These are phyloP conservation scores for Papilio machaon DNA, from an alignment of 1,140 invertebrate species.

Conservation along the genomic window DNA sequence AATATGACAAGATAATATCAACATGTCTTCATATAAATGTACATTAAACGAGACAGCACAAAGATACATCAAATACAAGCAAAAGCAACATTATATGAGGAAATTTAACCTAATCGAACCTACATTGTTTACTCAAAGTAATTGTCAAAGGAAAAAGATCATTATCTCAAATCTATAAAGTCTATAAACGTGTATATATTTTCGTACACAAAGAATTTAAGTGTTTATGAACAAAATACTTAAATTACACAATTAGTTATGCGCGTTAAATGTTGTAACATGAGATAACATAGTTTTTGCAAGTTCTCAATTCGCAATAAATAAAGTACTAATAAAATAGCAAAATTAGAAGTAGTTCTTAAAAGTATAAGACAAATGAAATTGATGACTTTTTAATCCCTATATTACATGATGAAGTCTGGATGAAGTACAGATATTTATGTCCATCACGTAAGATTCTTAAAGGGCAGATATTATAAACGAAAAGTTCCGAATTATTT, in stretches of 20 bases:
- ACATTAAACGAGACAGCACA: neutral
- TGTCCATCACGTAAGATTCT: neutral
- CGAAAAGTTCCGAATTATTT: neutral
- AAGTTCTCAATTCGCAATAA: neutral
- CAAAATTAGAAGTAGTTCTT: too few species aligned
- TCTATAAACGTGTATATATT: neutral
- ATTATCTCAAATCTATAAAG: neutral
- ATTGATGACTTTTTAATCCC: neutral
- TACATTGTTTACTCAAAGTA: neutral
- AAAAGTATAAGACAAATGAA: neutral
- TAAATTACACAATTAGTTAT: neutral
- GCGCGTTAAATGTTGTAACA: neutral
- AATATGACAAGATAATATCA: neutral
- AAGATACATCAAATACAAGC: neutral
- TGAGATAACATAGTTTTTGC: neutral
- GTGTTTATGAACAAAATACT: neutral
- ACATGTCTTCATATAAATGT: neutral
- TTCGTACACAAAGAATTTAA: neutral
- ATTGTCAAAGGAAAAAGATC: neutral
- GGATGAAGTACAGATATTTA: too few species aligned
- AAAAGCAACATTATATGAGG: neutral
- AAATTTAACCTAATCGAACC: conserved; percentile 3
- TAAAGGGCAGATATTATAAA: neutral
- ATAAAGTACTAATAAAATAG: neutral
- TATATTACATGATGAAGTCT: neutral